Evolutionary conservation across 1,140 invertebrate species (phyloP), one percentile per base, ranked within the genome.

Genomic region (Papilio dardanus): DNA sequence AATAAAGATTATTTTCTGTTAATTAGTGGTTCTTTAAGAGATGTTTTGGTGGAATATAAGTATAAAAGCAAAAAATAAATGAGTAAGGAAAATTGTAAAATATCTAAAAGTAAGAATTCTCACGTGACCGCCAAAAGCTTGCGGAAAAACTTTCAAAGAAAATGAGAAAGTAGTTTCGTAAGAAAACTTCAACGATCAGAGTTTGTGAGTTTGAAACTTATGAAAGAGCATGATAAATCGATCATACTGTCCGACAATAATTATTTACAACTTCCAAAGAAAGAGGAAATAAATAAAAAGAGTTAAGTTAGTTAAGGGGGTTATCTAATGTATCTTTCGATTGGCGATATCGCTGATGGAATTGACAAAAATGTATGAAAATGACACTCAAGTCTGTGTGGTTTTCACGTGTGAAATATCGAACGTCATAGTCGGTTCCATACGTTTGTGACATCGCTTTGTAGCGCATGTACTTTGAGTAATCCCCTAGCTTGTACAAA

Each of bases 131-230:
- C 24, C 54, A 62, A 62, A 54, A 24, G 50, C 21, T 54, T 54
- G 21, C 50, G 50, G 24, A 54, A 24, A 54, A 62, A 62, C 54
- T 62, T 30, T 14, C 54, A 4, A 30, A 14, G 24, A 62, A 62
- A 62, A 62, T 30, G 24, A 30, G 54, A 30, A 62, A 62, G 54
- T 62, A 62, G 54, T 62, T 28, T 28, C 54, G 30, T 28, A 62
- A 62, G 54, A 62, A 62, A 62, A 62, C 54, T 62, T 62, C 24
- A 62, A 62, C 54, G 54, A 62, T 62, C 54, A 62, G 24, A 62
- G 54, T 62, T 62, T 24, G 50, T 54, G 8, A 54, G 50, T 54
- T 54, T 28, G 54, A 8, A 30, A 62, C 54, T 62, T 2, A 58
- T 24, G 1, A 54, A 54, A 28, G 50, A 3, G 12, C 21, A 62